A percentile compares a stretch with the other conserved stretches of the same genome.
Conservation (phyloP, 2,797 vertebrate species). For the Sitta carolinensis region DNA sequence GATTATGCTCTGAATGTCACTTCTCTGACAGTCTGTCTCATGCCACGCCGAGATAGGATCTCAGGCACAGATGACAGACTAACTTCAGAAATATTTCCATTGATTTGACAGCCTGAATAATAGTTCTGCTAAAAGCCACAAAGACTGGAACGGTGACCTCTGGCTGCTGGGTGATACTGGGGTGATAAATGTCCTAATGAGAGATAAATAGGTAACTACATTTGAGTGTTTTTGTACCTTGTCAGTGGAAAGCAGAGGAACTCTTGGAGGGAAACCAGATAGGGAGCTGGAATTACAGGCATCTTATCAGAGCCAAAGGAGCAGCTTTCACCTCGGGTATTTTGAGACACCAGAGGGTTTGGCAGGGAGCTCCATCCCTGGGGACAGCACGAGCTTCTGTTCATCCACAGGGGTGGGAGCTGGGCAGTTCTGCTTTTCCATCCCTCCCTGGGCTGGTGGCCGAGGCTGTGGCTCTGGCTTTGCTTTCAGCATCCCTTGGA, state of each 20-base stretch:
- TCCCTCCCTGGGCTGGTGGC: not conserved
- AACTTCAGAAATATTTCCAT: constrained; percentile 39
- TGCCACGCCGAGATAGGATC: not conserved
- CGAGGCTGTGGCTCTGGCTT: not conserved
- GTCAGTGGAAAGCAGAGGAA: not conserved
- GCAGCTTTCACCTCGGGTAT: not conserved
- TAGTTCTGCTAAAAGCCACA: constrained; percentile 18
- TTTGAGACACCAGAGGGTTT: constrained; percentile 11
- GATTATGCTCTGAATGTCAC: constrained; percentile 37
- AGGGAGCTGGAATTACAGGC: constrained; percentile 46
- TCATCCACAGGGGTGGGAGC: not conserved
- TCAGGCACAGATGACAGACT: constrained; percentile 30
- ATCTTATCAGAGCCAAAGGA: not conserved
- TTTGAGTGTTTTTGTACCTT: not conserved
- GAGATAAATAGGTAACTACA: not conserved
- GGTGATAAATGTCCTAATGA: constrained; percentile 34
- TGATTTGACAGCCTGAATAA: constrained; percentile 31
- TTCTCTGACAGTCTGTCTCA: constrained; percentile 37
- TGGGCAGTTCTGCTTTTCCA: not conserved
- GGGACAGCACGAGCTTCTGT: not conserved
- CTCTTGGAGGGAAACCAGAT: not conserved
- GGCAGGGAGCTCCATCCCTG: not conserved
- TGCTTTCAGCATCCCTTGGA: not conserved
- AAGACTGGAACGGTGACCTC: constrained; percentile 13
- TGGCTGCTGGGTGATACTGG: not conserved